These are phyloP conservation scores for Polylopha cassiicola DNA, from an alignment of 2,888 invertebrate species.

Conservation along the genomic window DNA sequence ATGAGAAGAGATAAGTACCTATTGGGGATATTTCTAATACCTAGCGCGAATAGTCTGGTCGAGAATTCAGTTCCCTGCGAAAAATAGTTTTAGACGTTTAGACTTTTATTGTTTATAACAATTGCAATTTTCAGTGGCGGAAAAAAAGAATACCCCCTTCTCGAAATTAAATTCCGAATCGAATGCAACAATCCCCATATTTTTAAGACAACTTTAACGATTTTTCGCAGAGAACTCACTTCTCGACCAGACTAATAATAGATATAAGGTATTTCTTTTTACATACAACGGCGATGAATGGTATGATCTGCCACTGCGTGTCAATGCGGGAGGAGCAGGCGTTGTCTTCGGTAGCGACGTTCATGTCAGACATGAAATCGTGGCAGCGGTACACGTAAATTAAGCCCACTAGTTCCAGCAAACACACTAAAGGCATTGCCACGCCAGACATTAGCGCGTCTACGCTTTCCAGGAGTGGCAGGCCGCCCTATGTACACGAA, in stretches of 20 bases:
- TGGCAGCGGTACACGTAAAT: conserved; percentile 53
- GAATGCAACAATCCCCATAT: no score
- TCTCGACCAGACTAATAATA: no score
- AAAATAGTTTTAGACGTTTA: background rate
- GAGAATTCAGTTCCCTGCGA: background rate
- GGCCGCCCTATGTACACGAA: conserved; percentile 44
- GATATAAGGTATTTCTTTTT: background rate
- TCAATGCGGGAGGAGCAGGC: conserved; percentile 49
- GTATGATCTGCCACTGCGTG: conserved; percentile 54
- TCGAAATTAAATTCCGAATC: no score
- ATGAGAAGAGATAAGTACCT: no score
- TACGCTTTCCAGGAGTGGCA: conserved; percentile 54
- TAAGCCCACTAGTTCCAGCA: conserved; percentile 50
- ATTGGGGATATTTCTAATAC: no score
- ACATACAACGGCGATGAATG: conserved; percentile 49
- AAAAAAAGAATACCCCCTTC: no score
- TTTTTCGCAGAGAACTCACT: no score
- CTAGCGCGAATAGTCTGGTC: no score
- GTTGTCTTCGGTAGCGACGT: conserved; percentile 60
- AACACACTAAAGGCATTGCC: conserved; percentile 44
- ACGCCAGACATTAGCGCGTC: conserved; percentile 51
- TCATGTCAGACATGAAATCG: conserved; percentile 62
- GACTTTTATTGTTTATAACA: background rate
- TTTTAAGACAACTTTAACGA: no score
- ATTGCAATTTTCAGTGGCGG: no score